Evolutionary conservation across 2,888 invertebrate genomes (phyloP), one percentile per base, ranked within the genome.

Genomic region (Andrena bicolor): DNA sequence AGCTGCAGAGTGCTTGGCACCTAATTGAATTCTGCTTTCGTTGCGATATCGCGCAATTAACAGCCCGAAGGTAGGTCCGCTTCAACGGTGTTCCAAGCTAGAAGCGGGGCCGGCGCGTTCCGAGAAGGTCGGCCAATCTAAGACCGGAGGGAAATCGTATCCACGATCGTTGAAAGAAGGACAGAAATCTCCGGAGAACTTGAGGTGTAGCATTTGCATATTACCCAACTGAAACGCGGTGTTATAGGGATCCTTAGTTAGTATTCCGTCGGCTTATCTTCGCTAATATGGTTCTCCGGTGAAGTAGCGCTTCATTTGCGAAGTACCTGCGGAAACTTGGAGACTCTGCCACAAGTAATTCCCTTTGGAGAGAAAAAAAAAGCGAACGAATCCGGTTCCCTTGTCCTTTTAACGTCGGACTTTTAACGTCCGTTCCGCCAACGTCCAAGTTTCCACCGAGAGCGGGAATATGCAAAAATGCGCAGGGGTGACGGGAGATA

Each of bases 1-100:
- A 68, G 68, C 66, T 41, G 30, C 30, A 7, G 35, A 68, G 68
- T 68, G 53, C 35, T 23, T n/a, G 68, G 51, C 66, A 13, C 51
- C 51, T 49, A 48, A 51, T 48, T 30, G 51, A 51, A 49, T 66
- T 30, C 20, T 28, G 58, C 28, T 51, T 20, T 20, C 20, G 28
- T 16, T 28, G 30, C 30, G 30, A 61, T 30, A 32, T 35, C 61
- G 32, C 16, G 68, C 26, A 51, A 68, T 53, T 23, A 35, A 53
- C 48, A 26, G 64, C 23, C 13, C 35, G 23, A 32, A 53, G 68
- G 35, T 35, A 53, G 23, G 32, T 68, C 3, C 32, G 32, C 53
- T 16, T 3, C 4, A 51, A 53, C 23, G 30, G 16, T 28, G 60
- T 1, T 8, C 32, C 7, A 8, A 60, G 28, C 30, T 60, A 60